Conservation (phyloP, 2,888 invertebrate species). For the Tinea trinotella region DNA sequence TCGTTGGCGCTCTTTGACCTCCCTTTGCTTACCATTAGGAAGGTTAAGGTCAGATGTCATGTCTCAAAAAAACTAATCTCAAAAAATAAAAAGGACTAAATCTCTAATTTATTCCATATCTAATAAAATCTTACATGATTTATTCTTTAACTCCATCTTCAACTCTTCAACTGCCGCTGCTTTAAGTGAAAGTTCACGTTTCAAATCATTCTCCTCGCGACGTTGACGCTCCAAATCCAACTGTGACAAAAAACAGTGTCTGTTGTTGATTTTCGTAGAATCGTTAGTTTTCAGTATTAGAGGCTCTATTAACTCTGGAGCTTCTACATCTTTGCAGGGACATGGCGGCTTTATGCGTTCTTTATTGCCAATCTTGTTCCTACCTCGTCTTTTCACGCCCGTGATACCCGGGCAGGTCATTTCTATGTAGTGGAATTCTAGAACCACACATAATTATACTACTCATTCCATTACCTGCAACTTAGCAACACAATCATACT, state of each 20-base stretch:
- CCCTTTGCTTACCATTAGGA: too few relatives aligned
- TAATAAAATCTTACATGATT: conserved; percentile 70
- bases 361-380: too few relatives aligned
- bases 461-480: conserved; percentile 58
- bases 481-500: conserved; percentile 86
- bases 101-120: background rate
- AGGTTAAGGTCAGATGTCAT: too few relatives aligned
- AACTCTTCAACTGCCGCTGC: conserved; percentile 83
- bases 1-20: too few relatives aligned
- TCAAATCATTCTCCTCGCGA: conserved; percentile 81
- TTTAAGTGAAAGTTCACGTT: conserved; percentile 83
- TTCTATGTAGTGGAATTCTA: background rate
- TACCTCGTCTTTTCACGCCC: too few relatives aligned
- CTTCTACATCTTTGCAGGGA: background rate
- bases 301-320: background rate
- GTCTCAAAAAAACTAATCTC: too few relatives aligned
- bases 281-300: background rate
- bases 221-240: conserved; percentile 85
- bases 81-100: too few relatives aligned
- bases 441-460: background rate
- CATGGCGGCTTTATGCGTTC: too few relatives aligned
- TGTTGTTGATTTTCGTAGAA: background rate
- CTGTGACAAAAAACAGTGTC: conserved; percentile 30
- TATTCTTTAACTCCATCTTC: conserved; percentile 83
- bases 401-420: background rate